These are phyloP conservation scores for Phylloscopus trochiloides DNA, from an alignment of 2,113 vertebrate genomes.

Conservation along the genomic window DNA sequence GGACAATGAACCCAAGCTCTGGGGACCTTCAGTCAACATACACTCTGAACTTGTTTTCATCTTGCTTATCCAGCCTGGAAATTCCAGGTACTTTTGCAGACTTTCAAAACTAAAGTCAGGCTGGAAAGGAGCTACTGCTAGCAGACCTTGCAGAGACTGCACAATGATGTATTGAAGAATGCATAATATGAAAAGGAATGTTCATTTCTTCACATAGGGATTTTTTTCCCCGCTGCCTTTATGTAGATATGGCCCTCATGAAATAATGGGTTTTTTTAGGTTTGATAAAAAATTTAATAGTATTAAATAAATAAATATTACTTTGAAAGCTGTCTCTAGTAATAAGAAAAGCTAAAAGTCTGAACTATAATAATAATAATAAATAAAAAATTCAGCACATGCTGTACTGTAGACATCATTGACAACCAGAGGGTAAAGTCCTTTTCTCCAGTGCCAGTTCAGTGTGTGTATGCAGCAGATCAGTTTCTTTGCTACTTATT, in stretches of 20 bases:
- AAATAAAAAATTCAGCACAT: neutral
- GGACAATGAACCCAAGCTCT: neutral
- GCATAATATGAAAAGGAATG: neutral
- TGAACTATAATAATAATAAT: neutral
- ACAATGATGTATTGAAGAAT: neutral
- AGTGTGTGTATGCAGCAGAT: neutral
- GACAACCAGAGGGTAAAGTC: slow-evolving; percentile 17
- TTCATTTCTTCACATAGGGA: neutral
- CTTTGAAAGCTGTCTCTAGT: neutral
- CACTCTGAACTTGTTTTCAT: slow-evolving; percentile 38
- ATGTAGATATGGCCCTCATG: fast-evolving
- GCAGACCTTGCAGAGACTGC: neutral
- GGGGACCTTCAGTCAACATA: neutral
- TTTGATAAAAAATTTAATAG: neutral
- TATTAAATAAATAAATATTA: neutral
- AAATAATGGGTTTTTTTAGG: neutral
- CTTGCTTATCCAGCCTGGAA: neutral
- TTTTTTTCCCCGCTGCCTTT: neutral
- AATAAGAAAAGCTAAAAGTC: neutral
- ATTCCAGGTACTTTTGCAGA: neutral
- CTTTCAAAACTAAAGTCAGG: neutral
- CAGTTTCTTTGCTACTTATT: slow-evolving; percentile 17
- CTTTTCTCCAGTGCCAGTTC: neutral
- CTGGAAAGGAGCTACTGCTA: neutral
- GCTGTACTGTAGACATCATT: neutral